phyloP scores from a whole-genome alignment of 1,140 invertebrate species.

The Leptinotarsa defecta region DNA sequence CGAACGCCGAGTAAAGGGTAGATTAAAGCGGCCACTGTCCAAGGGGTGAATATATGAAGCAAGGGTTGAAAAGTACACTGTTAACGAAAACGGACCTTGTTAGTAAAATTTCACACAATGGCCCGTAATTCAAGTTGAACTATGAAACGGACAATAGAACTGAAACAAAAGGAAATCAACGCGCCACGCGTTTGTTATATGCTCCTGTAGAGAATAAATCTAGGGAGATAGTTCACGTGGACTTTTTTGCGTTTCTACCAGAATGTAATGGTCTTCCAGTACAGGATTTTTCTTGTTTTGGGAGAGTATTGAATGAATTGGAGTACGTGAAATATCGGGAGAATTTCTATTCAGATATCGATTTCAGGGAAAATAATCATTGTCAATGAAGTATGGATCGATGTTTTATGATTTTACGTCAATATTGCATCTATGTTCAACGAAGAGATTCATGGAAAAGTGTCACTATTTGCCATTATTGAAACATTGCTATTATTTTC shows the following conservation, averaged over 20 bases:
- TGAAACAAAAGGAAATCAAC: constrained; percentile 36
- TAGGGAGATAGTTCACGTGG: constrained; percentile 14
- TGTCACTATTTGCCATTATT: too few relatives aligned
- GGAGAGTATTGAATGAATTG: not conserved
- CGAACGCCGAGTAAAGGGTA: constrained; percentile 27
- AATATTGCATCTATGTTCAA: too few relatives aligned
- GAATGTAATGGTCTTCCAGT: constrained; percentile 16
- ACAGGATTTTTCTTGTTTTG: not conserved
- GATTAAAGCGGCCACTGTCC: constrained; percentile 50
- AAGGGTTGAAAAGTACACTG: constrained; percentile 48
- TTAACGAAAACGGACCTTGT: constrained; percentile 43
- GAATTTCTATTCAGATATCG: too few relatives aligned
- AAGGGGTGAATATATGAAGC: constrained; percentile 50
- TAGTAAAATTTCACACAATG: constrained; percentile 42
- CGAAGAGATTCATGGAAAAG: too few relatives aligned
- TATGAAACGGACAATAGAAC: constrained; percentile 39
- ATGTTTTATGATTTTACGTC: too few relatives aligned
- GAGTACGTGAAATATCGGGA: not conserved
- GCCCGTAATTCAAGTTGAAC: constrained; percentile 41
- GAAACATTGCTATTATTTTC: too few relatives aligned
- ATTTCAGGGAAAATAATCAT: too few relatives aligned
- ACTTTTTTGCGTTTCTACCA: constrained; percentile 4
- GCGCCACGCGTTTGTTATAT: constrained; percentile 23
- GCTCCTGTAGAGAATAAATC: constrained; percentile 14
- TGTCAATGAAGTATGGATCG: too few relatives aligned